A percentile compares a stretch with the other conserved stretches of the same genome.
Conservation (phyloP, 1,140 invertebrate genomes). For the Drosophila lacteicornis region DNA sequence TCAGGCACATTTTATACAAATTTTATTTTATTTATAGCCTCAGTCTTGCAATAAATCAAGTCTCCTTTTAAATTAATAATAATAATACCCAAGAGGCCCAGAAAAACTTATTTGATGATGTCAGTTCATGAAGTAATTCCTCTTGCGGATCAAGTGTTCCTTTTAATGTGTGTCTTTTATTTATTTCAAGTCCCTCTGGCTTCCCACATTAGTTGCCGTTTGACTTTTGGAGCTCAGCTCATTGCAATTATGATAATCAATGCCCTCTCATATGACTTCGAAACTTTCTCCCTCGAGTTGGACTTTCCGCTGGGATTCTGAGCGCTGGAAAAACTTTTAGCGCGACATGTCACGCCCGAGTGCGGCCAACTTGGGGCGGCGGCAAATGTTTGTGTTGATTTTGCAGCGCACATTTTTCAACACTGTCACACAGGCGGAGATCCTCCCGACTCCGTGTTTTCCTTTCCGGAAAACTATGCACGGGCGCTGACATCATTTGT, state of each 20-base stretch:
- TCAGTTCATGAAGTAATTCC: conserved; percentile 6
- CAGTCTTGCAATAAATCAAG: not conserved
- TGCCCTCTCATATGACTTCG: conserved; percentile 43
- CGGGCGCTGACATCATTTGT: conserved; percentile 74
- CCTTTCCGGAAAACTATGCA: conserved; percentile 56
- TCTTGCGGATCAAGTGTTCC: conserved; percentile 6
- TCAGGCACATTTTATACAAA: not conserved
- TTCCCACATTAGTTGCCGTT: conserved; percentile 24
- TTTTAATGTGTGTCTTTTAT: conserved; percentile 14
- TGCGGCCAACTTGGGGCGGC: conserved; percentile 38
- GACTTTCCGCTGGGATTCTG: conserved; percentile 40
- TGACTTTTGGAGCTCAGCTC: conserved; percentile 38
- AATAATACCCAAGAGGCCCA: too few relatives aligned
- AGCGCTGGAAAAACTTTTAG: conserved; percentile 52
- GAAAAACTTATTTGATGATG: not conserved
- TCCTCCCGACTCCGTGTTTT: conserved; percentile 13
- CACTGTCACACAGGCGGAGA: conserved; percentile 40
- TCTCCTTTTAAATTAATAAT: not conserved
- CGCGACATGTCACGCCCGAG: conserved; percentile 51
- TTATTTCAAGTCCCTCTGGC: not conserved
- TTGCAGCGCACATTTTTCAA: conserved; percentile 58
- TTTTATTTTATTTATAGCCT: not conserved
- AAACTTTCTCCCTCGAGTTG: conserved; percentile 30
- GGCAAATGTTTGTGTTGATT: conserved; percentile 60
- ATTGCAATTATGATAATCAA: conserved; percentile 70